These are phyloP conservation scores for Coreoperca whiteheadi DNA, from an alignment of 2,113 vertebrate genomes.

Conservation along the genomic window DNA sequence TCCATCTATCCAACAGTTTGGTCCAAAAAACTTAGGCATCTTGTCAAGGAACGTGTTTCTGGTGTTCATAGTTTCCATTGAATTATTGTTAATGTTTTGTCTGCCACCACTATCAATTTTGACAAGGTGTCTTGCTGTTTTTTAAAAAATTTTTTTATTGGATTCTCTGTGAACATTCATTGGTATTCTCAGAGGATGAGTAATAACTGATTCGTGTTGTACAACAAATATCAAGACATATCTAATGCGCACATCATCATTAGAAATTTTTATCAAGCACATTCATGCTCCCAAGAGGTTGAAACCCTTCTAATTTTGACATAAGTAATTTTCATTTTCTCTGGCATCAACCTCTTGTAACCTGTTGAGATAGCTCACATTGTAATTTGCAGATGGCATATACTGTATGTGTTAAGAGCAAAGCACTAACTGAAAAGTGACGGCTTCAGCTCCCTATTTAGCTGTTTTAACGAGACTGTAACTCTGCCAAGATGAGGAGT, in stretches of 20 bases:
- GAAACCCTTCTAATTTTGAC: not conserved
- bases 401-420: not conserved
- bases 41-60: not conserved
- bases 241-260: not conserved
- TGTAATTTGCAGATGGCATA: conserved; percentile 5
- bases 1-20: not conserved
- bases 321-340: not conserved
- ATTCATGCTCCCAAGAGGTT: not conserved
- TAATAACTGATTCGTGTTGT: not conserved
- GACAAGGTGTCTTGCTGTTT: not conserved
- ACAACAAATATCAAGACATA: not conserved
- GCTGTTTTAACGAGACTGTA: not conserved
- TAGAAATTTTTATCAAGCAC: not conserved
- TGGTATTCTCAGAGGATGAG: not conserved
- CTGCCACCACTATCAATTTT: not conserved
- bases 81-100: not conserved
- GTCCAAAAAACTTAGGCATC: not conserved
- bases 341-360: not conserved
- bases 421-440: not conserved
- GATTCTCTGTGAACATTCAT: not conserved
- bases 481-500: not conserved
- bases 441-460: not conserved
- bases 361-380: not conserved
- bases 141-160: not conserved
- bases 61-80: not conserved